phyloP scores from a whole-genome alignment of 2,113 vertebrate species.

The Ophiodon elongatus region DNA sequence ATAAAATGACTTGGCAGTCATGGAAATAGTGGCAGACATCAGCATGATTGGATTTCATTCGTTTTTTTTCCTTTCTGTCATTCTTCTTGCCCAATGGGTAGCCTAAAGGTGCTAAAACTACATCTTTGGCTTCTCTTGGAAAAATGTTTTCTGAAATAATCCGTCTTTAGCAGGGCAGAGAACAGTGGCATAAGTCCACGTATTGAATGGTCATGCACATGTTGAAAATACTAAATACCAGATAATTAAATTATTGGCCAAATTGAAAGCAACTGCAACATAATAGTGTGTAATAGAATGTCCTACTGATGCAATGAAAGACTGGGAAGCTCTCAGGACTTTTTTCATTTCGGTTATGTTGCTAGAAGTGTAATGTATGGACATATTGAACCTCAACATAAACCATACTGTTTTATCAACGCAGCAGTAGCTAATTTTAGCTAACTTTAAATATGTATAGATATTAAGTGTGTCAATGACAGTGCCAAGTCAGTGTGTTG shows the following conservation, averaged over 20 bases:
- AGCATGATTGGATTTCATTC: constrained; percentile 37
- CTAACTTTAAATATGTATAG: neutral
- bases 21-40: constrained; percentile 39
- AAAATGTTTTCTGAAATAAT: constrained; percentile 67
- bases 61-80: too few species aligned
- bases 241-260: constrained; percentile 15
- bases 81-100: constrained; percentile 12
- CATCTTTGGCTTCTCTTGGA: constrained; percentile 64
- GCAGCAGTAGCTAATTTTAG: neutral
- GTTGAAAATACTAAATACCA: neutral
- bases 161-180: constrained; percentile 58
- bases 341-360: neutral
- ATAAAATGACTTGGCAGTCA: constrained; percentile 63
- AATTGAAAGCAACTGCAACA: neutral
- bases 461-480: neutral
- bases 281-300: neutral
- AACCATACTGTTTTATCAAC: neutral
- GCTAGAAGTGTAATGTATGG: neutral
- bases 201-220: constrained; percentile 2
- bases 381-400: neutral
- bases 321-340: neutral
- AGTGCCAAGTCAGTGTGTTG: neutral
- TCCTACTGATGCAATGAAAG: constrained; percentile 17
- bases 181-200: constrained; percentile 62
- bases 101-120: constrained; percentile 49